A percentile compares a stretch with the other conserved stretches of the same genome.
These are phyloP conservation scores for Perca fluviatilis DNA, from an alignment of 2,113 vertebrate species.

Conservation along the genomic window DNA sequence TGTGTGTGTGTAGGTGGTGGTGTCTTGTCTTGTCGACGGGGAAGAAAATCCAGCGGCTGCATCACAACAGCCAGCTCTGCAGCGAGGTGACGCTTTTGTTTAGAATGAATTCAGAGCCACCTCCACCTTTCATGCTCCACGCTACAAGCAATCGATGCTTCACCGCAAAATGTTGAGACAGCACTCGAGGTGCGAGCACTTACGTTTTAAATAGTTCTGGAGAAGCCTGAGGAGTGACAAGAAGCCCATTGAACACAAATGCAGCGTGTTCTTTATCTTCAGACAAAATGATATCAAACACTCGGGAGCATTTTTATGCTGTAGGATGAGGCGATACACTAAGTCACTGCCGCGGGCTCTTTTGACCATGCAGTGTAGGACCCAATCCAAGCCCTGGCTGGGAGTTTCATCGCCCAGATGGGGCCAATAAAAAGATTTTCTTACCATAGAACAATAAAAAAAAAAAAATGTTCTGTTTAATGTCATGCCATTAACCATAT, in stretches of 20 bases:
- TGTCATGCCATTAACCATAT: not conserved
- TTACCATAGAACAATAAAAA: not conserved
- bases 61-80: constrained; percentile 13
- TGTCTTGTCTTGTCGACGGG: constrained; percentile 26
- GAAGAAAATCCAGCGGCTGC: constrained; percentile 36
- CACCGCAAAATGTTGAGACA: constrained; percentile 2
- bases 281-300: not conserved
- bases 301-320: not conserved
- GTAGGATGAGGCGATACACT: not conserved
- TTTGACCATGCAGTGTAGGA: not conserved
- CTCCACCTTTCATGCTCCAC: constrained; percentile 12
- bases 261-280: constrained; percentile 1
- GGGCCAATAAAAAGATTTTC: not conserved
- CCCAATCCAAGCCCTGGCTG: not conserved
- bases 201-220: constrained; percentile 12
- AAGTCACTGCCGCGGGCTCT: not conserved
- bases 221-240: constrained; percentile 7
- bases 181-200: not conserved
- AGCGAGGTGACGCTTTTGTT: constrained; percentile 23
- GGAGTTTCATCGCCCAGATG: not conserved
- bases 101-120: not conserved
- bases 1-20: not conserved
- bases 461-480: not conserved
- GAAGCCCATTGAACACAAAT: constrained; percentile 1
- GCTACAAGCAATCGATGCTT: constrained; percentile 19